phyloP scores from a whole-genome alignment of 2,888 invertebrate species.

The Epinotia ramella region DNA sequence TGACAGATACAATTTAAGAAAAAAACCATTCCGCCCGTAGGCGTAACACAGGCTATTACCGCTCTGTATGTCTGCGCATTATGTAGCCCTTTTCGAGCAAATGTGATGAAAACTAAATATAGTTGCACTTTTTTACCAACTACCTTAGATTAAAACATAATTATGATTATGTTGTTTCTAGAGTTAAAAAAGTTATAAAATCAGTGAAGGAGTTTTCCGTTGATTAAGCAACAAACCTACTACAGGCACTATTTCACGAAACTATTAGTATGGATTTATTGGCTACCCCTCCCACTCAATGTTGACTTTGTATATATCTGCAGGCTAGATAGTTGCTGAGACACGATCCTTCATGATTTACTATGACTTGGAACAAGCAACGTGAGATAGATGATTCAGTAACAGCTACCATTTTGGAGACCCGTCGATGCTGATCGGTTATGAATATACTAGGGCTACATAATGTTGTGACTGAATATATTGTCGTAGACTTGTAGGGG shows the following conservation, averaged over 20 bases:
- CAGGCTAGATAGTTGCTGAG: slow-evolving; percentile 45
- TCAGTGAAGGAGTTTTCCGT: slow-evolving; percentile 27
- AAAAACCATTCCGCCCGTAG: too few species aligned
- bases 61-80: too few species aligned
- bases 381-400: slow-evolving; percentile 26
- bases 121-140: not conserved
- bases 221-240: slow-evolving; percentile 40
- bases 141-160: too few species aligned
- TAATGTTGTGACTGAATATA: too few species aligned
- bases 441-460: too few species aligned
- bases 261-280: slow-evolving; percentile 58
- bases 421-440: not conserved
- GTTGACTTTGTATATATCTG: slow-evolving; percentile 47
- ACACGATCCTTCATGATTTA: slow-evolving; percentile 41
- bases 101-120: too few species aligned
- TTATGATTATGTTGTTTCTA: not conserved
- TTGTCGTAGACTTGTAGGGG: too few species aligned
- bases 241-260: slow-evolving; percentile 35
- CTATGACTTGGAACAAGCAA: slow-evolving; percentile 4
- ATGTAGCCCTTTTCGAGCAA: too few species aligned
- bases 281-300: slow-evolving; percentile 48
- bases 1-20: too few species aligned
- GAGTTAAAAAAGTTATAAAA: slow-evolving; percentile 1
- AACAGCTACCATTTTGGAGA: not conserved
- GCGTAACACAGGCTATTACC: too few species aligned